phyloP scores from a whole-genome alignment of 1,140 invertebrate genomes.

The Gryon sp. region DNA sequence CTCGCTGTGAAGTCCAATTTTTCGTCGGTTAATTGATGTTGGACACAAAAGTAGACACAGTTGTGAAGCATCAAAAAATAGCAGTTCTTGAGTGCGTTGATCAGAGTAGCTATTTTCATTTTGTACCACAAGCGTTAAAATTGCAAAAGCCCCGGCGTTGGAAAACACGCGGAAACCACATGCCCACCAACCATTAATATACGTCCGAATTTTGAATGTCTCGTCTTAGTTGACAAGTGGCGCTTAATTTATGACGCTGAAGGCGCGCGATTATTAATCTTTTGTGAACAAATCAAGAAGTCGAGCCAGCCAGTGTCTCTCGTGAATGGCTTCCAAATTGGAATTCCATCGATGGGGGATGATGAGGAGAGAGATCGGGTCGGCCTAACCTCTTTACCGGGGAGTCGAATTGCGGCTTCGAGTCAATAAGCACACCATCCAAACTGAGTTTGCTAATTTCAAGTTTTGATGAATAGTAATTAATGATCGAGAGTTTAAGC shows the following conservation, averaged over 20 bases:
- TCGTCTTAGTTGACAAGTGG: slow-evolving; percentile 24
- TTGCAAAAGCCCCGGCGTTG: not conserved
- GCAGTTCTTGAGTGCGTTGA: not conserved
- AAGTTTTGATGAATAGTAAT: too few relatives aligned
- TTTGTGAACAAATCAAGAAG: slow-evolving; percentile 33
- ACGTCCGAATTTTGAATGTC: slow-evolving; percentile 26
- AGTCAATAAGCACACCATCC: too few relatives aligned
- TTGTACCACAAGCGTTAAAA: not conserved
- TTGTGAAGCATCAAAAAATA: too few relatives aligned
- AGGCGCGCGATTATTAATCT: slow-evolving; percentile 31
- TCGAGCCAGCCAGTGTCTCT: not conserved
- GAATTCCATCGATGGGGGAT: slow-evolving; percentile 28
- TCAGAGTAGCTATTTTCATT: slow-evolving; percentile 19
- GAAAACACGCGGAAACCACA: slow-evolving; percentile 41
- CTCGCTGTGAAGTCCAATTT: too few relatives aligned
- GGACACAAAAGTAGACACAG: too few relatives aligned
- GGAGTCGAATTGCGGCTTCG: too few relatives aligned
- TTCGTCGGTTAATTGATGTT: too few relatives aligned
- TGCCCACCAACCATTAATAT: slow-evolving; percentile 37
- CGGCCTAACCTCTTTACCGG: slow-evolving; percentile 14
- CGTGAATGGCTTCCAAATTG: slow-evolving; percentile 10
- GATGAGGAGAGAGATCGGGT: not conserved
- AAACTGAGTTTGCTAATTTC: too few relatives aligned
- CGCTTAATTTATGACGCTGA: slow-evolving; percentile 17
- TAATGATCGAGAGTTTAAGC: too few relatives aligned